Conservation (phyloP, 2,797 vertebrate species). For the Enteromius paludinosus region DNA sequence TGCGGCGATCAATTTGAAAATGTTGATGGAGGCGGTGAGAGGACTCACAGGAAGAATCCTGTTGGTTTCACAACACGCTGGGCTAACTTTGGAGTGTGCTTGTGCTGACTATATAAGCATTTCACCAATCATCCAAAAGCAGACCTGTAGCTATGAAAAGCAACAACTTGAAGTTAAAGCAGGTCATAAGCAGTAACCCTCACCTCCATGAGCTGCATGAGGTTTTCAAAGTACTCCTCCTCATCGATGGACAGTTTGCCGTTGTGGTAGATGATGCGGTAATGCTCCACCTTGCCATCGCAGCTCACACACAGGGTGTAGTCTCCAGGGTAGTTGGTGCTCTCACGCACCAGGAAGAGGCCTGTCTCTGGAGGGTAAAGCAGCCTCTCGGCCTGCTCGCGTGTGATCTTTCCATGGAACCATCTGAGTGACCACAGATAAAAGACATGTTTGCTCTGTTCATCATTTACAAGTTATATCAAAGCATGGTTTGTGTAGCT, state of each 20-base stretch:
- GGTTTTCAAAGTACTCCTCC: constrained; percentile 93
- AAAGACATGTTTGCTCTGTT: neutral
- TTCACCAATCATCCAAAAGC: neutral
- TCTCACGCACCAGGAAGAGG: constrained; percentile 94
- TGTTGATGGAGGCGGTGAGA: constrained; percentile 22
- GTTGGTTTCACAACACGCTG: constrained; percentile 12
- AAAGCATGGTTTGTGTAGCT: neutral
- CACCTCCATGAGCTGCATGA: constrained; percentile 99
- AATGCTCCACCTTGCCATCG: constrained; percentile 97
- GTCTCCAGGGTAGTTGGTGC: constrained; percentile 98
- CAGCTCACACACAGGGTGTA: constrained; percentile 98
- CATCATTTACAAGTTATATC: neutral
- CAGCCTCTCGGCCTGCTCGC: constrained; percentile 89
- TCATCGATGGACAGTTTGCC: constrained; percentile 96
- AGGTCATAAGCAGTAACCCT: constrained; percentile 48
- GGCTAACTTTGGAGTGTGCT: neutral
- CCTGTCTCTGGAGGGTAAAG: constrained; percentile 90
- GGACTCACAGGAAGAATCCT: constrained; percentile 13
- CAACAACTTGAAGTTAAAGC: neutral
- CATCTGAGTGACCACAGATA: constrained; percentile 78
- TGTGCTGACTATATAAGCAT: neutral
- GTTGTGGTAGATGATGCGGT: constrained; percentile 92
- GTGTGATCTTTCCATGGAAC: constrained; percentile 98
- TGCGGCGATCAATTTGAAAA: constrained; percentile 44
- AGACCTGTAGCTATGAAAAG: neutral